phyloP scores from a whole-genome alignment of 2,797 vertebrate genomes.

The Chrosomus eos region DNA sequence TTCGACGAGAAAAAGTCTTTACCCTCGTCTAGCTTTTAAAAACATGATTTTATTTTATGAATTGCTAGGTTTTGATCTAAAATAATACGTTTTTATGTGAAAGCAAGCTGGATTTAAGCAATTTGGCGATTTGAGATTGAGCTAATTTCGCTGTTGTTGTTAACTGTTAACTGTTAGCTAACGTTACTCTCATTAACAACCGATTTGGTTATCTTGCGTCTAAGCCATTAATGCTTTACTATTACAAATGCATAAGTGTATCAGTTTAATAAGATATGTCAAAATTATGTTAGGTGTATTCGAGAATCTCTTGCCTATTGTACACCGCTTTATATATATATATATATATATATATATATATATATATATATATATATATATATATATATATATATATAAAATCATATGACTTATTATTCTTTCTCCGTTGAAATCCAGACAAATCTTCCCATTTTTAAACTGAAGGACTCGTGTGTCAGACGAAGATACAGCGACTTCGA shows the following conservation, averaged over 20 bases:
- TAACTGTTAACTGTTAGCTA: no score
- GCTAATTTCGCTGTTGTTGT: constrained; percentile 16
- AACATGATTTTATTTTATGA: no score
- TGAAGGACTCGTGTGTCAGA: constrained; percentile 95
- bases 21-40: neutral
- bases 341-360: neutral
- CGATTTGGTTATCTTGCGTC: neutral
- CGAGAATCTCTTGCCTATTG: neutral
- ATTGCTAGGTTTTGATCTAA: neutral
- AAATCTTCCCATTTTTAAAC: constrained; percentile 97
- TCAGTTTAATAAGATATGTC: neutral
- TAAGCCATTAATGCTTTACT: neutral
- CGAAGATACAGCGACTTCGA: constrained; percentile 98
- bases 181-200: constrained; percentile 16
- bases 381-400: no score
- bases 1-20: neutral
- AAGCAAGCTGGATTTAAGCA: neutral
- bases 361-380: no score
- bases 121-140: neutral
- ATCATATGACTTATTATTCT: neutral
- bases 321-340: neutral
- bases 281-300: neutral
- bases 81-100: neutral
- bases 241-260: neutral
- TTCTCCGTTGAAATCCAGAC: constrained; percentile 77